Conservation (phyloP, 2,797 vertebrate genomes). For the Dendrocincla fuliginosa region DNA sequence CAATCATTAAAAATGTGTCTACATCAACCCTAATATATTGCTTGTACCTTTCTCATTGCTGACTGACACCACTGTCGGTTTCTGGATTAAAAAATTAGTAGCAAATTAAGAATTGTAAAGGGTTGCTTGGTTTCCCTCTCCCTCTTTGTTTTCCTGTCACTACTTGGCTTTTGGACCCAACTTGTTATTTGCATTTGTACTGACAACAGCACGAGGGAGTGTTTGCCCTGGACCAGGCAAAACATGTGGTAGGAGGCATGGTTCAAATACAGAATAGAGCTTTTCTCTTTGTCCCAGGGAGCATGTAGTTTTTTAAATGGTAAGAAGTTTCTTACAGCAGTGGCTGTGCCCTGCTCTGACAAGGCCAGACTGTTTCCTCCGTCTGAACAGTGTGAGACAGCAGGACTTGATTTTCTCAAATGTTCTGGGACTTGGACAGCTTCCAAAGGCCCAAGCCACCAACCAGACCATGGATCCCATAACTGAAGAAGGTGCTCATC, state of each 20-base stretch:
- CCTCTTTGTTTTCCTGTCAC: not conserved
- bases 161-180: not conserved
- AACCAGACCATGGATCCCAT: rapidly evolving
- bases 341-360: not conserved
- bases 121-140: not conserved
- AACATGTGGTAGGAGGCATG: rapidly evolving
- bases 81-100: not conserved
- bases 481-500: not conserved
- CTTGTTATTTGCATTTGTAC: not conserved
- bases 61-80: not conserved
- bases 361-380: rapidly evolving
- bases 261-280: not conserved
- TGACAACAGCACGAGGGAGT: rapidly evolving
- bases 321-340: not conserved
- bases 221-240: not conserved
- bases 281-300: not conserved
- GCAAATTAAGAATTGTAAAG: not conserved
- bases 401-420: not conserved
- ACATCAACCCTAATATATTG: not conserved
- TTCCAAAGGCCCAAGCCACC: not conserved
- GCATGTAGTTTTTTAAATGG: not conserved
- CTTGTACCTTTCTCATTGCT: not conserved
- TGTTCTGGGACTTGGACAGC: not conserved
- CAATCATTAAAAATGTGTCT: not conserved
- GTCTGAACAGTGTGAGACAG: not conserved